These are phyloP conservation scores for Serranus cabrilla DNA, from an alignment of 2,797 vertebrate genomes.

Conservation along the genomic window DNA sequence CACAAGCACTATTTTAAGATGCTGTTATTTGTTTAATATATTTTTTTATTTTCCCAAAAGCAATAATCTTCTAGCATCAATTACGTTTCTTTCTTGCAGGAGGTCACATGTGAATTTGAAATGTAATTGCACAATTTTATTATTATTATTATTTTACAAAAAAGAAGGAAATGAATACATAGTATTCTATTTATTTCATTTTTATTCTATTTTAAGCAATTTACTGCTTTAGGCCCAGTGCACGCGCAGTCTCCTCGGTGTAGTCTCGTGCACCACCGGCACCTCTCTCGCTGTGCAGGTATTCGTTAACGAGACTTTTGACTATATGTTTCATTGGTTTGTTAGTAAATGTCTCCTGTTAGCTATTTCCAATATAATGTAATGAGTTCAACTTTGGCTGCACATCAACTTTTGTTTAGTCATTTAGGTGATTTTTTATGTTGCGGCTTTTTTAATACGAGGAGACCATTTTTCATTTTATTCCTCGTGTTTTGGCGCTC, in stretches of 20 bases:
- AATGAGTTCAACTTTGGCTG: slow-evolving; percentile 37
- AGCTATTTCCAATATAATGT: slow-evolving; percentile 28
- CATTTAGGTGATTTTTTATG: slow-evolving; percentile 14
- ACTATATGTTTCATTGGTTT: slow-evolving; percentile 52
- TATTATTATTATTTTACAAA: too few species aligned
- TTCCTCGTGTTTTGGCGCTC: slow-evolving; percentile 16
- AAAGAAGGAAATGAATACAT: too few species aligned
- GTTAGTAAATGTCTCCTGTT: slow-evolving; percentile 48
- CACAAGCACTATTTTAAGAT: slow-evolving; percentile 3
- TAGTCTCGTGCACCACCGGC: slow-evolving; percentile 23
- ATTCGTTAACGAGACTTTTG: slow-evolving; percentile 70
- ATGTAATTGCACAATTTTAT: slow-evolving; percentile 11
- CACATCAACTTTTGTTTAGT: slow-evolving; percentile 9
- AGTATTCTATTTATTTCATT: too few species aligned
- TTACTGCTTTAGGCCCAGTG: slow-evolving; percentile 15
- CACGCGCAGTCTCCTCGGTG: slow-evolving; percentile 15
- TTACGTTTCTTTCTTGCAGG: background rate
- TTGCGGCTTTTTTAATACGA: slow-evolving; percentile 34
- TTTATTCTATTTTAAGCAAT: too few species aligned
- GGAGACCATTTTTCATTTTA: background rate
- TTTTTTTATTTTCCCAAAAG: background rate
- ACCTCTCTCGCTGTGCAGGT: slow-evolving; percentile 65
- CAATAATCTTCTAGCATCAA: slow-evolving; percentile 19
- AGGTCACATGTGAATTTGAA: slow-evolving; percentile 7
- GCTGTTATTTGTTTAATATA: background rate